Evolutionary conservation across 1,140 invertebrate genomes (phyloP).

Genomic region (Matsumurasca onukii): DNA sequence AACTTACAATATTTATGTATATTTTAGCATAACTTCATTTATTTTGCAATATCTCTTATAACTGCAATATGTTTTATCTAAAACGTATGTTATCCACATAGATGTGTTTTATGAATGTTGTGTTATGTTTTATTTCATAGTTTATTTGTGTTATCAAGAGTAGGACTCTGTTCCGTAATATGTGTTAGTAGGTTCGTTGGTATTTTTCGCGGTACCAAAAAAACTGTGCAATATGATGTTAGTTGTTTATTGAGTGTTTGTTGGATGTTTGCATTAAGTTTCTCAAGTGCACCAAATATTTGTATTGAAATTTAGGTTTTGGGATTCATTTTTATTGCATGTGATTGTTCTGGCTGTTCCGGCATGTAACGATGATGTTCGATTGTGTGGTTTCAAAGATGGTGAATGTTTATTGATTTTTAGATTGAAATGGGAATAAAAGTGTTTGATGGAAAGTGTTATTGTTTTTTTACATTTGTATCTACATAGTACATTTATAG

Average conservation of each 20-base stretch:
- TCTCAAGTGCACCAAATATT: constrained; percentile 9
- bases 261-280: not conserved
- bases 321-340: constrained; percentile 12
- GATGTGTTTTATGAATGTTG: too few species aligned
- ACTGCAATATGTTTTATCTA: too few species aligned
- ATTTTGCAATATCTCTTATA: too few species aligned
- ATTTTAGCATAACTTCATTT: too few species aligned
- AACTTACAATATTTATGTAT: too few species aligned
- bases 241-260: too few species aligned
- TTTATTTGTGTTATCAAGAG: not conserved
- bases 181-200: constrained; percentile 8
- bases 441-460: constrained; percentile 18
- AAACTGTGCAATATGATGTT: constrained; percentile 20
- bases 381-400: too few species aligned
- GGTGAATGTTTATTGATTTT: constrained; percentile 7
- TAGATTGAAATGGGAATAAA: constrained; percentile 15
- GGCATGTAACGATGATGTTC: not conserved
- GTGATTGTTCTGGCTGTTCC: not conserved
- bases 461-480: too few species aligned
- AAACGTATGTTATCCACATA: too few species aligned
- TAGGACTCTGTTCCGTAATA: not conserved
- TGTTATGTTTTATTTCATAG: constrained; percentile 11
- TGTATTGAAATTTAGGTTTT: not conserved
- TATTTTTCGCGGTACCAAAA: constrained; percentile 8
- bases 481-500: too few species aligned